phyloP scores from a whole-genome alignment of 2,797 vertebrate species.

The Acestrorhynchus altus region DNA sequence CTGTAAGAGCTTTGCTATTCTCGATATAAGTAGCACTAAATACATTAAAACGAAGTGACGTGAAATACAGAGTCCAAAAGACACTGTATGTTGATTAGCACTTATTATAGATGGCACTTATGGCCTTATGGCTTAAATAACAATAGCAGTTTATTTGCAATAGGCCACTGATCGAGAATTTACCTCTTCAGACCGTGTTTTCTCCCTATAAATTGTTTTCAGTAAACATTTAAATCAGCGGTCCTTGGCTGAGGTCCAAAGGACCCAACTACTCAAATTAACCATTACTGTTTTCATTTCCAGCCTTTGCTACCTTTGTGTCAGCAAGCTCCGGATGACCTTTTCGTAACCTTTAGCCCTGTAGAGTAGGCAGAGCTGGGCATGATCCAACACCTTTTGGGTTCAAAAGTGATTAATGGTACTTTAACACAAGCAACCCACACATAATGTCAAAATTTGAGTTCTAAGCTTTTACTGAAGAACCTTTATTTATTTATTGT shows the following conservation, averaged over 20 bases:
- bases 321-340: constrained; percentile 23
- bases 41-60: no score
- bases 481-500: no score
- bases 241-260: neutral
- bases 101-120: no score
- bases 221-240: neutral
- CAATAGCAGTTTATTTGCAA: neutral
- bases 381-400: no score
- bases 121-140: no score
- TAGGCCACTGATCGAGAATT: neutral
- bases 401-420: no score
- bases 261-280: constrained; percentile 10
- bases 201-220: neutral
- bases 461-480: no score
- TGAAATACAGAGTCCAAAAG: neutral
- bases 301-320: neutral
- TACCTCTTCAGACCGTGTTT: neutral
- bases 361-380: neutral
- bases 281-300: constrained; percentile 49
- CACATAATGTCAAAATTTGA: no score
- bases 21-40: no score
- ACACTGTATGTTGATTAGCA: neutral
- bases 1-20: neutral
- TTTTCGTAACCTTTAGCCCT: neutral
- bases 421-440: no score